These are phyloP conservation scores for Volucella inflata DNA, from an alignment of 2,888 invertebrate genomes.

Conservation along the genomic window DNA sequence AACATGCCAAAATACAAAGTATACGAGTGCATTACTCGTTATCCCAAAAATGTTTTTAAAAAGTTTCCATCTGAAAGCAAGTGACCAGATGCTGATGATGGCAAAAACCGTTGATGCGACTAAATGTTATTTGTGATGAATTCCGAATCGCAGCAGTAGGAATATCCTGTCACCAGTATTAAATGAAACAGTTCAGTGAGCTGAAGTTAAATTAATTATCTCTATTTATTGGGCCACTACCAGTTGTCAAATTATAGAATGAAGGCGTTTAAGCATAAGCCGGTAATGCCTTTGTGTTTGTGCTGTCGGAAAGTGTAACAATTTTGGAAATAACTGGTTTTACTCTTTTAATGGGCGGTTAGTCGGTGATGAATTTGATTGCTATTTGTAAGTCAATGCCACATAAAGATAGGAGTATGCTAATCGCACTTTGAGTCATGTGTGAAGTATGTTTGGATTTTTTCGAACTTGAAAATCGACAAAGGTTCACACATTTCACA, in stretches of 20 bases:
- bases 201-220: slow-evolving; percentile 29
- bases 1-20: too few relatives aligned
- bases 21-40: too few relatives aligned
- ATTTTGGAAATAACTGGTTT: too few relatives aligned
- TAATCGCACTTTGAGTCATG: too few relatives aligned
- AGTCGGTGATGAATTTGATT: too few relatives aligned
- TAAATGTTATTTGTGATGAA: slow-evolving; percentile 34
- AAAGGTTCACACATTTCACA: too few relatives aligned
- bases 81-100: neutral
- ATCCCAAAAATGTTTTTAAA: too few relatives aligned
- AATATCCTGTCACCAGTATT: neutral
- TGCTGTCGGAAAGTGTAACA: neutral
- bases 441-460: too few relatives aligned
- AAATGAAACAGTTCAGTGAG: neutral
- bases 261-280: slow-evolving; percentile 9
- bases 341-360: neutral
- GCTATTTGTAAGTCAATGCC: too few relatives aligned
- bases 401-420: too few relatives aligned
- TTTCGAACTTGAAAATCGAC: too few relatives aligned
- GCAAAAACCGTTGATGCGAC: slow-evolving; percentile 10
- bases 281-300: neutral
- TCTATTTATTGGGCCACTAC: slow-evolving; percentile 22
- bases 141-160: neutral
- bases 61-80: too few relatives aligned
- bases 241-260: slow-evolving; percentile 4